Evolutionary conservation across 1,140 invertebrate genomes (phyloP).

Genomic region (Oryzaephilus surinamensis): DNA sequence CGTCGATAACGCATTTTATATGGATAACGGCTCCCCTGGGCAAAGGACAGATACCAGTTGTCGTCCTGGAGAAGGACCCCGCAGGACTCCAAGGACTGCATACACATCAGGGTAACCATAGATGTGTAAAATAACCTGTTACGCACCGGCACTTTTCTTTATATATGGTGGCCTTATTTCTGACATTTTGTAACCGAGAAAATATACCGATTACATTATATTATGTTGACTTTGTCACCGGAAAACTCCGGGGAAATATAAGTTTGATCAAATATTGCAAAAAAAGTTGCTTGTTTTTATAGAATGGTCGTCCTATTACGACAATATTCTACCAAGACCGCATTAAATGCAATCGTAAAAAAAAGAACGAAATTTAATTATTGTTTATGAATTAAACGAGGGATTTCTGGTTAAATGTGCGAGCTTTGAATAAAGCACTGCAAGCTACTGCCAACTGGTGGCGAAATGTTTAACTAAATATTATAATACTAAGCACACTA

Average conservation of each 20-base stretch:
- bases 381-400: no score
- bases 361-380: no score
- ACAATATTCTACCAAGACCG: no score
- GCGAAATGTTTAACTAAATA: constrained; percentile 1
- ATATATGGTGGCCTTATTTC: constrained; percentile 13
- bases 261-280: constrained; percentile 14
- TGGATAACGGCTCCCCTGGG: constrained; percentile 26
- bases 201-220: constrained; percentile 18
- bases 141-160: constrained; percentile 25
- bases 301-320: constrained; percentile 2
- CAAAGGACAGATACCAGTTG: constrained; percentile 10
- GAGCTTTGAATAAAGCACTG: no score
- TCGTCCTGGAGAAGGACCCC: constrained; percentile 13
- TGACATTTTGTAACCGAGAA: constrained; percentile 14
- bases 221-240: constrained; percentile 14
- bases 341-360: no score
- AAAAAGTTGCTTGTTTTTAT: constrained; percentile 6
- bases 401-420: no score
- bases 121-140: constrained; percentile 36
- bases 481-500: constrained; percentile 1
- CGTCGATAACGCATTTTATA: constrained; percentile 19
- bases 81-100: constrained; percentile 20
- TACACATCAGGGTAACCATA: constrained; percentile 30
- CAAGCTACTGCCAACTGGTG: constrained; percentile 6
- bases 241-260: constrained; percentile 14